Base-by-base conservation (phyloP, 1,140 invertebrate genomes). In the Caenorhabditis tropicalis region DNA sequence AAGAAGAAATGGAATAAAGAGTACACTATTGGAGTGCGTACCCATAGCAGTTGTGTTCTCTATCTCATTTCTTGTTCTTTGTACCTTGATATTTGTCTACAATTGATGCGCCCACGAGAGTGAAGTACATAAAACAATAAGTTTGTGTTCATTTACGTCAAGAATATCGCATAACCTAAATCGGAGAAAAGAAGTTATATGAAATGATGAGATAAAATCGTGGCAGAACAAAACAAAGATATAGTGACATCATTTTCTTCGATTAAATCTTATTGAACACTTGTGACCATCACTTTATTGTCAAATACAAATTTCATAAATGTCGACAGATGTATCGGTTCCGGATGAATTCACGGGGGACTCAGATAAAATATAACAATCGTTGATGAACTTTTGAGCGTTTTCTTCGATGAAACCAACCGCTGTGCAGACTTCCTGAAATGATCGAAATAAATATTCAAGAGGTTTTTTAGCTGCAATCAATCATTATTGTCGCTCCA, bases 281-380 rank as follows among this genome's bases (percentile, higher is more conserved):
- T 27, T 9, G 10, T 10, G 12, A 56, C 21, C 24, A 9, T 4
- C 53, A 56, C 24, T 56, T 74, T 31, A 74, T 74, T 74, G 33
- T 74, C 65, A 74, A 24, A 74, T 19, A 74, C 65, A 74, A 21
- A 74, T 46, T 43, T 74, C 65, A 24, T 74, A 74, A 43, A 74
- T 74, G 24, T 74, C 65, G 7, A 74, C 65, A 24, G 65, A 43
- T 10, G 4, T 74, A 74, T 74, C 36, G 12, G 29, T 24, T 12
- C 65, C 36, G 15, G 65, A 43, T 24, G 65, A 74, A 46, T 74
- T 74, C n/a, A 74, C 16, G 12, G 65, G 65, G 0, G 65, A 74
- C n/a, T 74, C 36, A 5, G 36, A 74, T 1, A 74, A 29, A 74
- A 74, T 74, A 29, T 46, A 74, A 24, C 65, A 74, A 12, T 74